Conservation (phyloP, 2,113 vertebrate genomes). For the Dasyornis broadbenti region DNA sequence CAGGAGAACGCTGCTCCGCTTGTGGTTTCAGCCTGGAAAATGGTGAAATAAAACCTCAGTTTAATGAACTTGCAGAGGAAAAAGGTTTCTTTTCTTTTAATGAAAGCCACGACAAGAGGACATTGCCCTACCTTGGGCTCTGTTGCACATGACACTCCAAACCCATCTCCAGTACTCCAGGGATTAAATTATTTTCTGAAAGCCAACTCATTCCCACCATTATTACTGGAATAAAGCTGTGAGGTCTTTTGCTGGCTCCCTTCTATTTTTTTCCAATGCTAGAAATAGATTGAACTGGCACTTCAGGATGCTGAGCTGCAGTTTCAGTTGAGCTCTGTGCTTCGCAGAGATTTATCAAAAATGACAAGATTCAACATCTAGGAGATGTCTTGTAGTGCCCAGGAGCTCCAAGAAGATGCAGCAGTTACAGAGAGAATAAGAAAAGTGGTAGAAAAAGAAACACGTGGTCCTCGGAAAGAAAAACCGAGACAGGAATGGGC, state of each 20-base stretch:
- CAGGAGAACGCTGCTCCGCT: background rate
- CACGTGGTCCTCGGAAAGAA: background rate
- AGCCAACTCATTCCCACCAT: background rate
- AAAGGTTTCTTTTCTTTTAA: background rate
- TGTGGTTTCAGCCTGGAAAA: background rate
- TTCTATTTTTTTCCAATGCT: background rate
- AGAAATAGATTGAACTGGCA: conserved; percentile 50
- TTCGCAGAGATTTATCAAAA: conserved; percentile 39
- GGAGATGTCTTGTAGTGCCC: conserved; percentile 7
- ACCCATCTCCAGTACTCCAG: background rate
- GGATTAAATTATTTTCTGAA: conserved; percentile 24
- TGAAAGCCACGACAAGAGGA: background rate
- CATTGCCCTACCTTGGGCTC: background rate
- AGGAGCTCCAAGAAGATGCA: conserved; percentile 5
- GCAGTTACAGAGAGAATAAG: background rate
- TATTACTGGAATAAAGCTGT: background rate
- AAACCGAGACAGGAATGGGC: background rate
- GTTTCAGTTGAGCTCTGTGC: conserved; percentile 10
- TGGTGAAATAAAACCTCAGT: background rate
- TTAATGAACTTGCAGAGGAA: background rate
- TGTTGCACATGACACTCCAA: background rate
- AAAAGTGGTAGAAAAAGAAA: background rate
- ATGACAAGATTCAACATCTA: conserved; percentile 31
- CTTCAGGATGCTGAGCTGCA: conserved; percentile 45
- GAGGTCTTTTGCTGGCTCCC: background rate